Evolutionary conservation across 2,888 invertebrate species (phyloP).

Genomic region (Dicranocentrus wangi): DNA sequence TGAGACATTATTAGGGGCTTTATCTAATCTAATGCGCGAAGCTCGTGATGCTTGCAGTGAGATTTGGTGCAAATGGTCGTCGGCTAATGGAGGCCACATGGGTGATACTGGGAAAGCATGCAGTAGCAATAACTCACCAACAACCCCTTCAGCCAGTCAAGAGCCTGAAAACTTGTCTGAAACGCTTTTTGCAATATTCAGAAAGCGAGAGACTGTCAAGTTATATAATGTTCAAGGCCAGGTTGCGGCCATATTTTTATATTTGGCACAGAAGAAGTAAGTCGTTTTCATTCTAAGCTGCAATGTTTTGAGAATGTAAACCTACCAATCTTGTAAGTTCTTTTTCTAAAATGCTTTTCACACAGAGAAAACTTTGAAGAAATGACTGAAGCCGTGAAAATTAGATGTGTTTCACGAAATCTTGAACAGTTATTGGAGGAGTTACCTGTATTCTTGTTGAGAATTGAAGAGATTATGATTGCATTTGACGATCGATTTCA

Average conservation of each 20-base stretch:
- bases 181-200: constrained; percentile 75
- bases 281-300: constrained; percentile 65
- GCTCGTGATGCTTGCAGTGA: constrained; percentile 74
- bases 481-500: constrained; percentile 80
- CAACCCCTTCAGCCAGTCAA: constrained; percentile 4
- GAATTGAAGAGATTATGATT: constrained; percentile 80
- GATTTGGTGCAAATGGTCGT: constrained; percentile 70
- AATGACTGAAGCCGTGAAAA: constrained; percentile 79
- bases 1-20: constrained; percentile 79
- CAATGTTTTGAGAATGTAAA: no score
- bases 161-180: constrained; percentile 66
- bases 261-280: constrained; percentile 79
- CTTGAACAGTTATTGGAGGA: constrained; percentile 80
- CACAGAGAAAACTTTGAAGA: constrained; percentile 80
- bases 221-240: constrained; percentile 78
- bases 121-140: constrained; percentile 12
- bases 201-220: constrained; percentile 78
- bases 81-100: constrained; percentile 40
- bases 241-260: constrained; percentile 77
- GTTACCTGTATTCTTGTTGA: constrained; percentile 79
- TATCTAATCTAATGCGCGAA: constrained; percentile 79
- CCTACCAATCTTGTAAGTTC: no score
- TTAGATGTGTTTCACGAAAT: constrained; percentile 79
- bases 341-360: background rate
- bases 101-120: constrained; percentile 28